Percentiles rank a stretch among this genome's conserved stretches.
These are phyloP conservation scores for Morelia viridis DNA, from an alignment of 2,797 vertebrate species.

Conservation along the genomic window DNA sequence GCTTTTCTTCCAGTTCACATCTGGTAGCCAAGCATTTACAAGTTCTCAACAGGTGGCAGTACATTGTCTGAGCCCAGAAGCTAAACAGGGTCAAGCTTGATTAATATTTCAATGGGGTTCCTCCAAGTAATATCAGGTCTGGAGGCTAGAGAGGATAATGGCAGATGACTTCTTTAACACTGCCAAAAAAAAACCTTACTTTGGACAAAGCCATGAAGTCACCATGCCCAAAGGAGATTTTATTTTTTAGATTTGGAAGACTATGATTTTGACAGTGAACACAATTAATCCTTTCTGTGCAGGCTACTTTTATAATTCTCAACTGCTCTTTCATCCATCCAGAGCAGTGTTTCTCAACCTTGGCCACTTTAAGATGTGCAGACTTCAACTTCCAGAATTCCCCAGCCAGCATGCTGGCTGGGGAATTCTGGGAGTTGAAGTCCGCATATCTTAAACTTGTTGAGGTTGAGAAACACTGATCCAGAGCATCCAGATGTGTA, in stretches of 20 bases:
- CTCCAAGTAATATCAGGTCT: neutral
- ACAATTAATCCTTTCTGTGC: neutral
- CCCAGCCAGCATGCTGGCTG: too few relatives aligned
- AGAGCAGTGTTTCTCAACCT: neutral
- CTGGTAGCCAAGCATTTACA: neutral
- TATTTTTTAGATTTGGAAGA: neutral
- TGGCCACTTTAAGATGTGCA: too few relatives aligned
- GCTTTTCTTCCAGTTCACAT: neutral
- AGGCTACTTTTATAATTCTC: neutral
- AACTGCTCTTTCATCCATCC: neutral
- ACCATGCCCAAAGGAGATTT: neutral
- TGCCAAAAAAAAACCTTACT: neutral
- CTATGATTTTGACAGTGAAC: neutral
- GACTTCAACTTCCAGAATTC: too few relatives aligned
- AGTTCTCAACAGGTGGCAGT: neutral
- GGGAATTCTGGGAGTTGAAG: too few relatives aligned
- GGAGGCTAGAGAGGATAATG: neutral
- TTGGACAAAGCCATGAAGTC: neutral
- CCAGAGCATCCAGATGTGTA: neutral
- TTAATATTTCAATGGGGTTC: neutral
- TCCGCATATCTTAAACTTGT: too few relatives aligned
- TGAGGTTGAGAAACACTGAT: too few relatives aligned
- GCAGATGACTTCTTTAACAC: neutral
- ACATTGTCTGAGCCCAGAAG: neutral
- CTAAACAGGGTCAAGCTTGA: neutral